phyloP scores from a whole-genome alignment of 2,113 vertebrate species.

The Oostethus manadensis region DNA sequence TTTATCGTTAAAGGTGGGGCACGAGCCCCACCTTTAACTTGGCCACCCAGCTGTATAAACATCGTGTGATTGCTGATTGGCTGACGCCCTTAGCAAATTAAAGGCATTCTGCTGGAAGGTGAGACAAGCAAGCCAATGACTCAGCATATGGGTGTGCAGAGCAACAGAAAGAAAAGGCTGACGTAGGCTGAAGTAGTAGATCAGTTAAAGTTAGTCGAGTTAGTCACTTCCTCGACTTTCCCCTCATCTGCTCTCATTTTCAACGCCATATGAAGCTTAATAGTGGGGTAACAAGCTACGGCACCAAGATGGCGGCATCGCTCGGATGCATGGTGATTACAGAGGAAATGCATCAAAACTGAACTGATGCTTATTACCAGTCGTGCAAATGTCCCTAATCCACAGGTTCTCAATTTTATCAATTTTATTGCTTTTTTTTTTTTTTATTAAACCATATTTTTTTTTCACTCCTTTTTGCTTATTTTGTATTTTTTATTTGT shows the following conservation, averaged over 20 bases:
- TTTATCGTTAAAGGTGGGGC: no score
- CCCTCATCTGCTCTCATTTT: slow-evolving; percentile 7
- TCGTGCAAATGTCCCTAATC: no score
- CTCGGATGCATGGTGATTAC: no score
- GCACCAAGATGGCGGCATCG: no score
- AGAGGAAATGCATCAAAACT: no score
- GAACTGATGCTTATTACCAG: no score
- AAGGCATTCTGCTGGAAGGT: slow-evolving; percentile 15
- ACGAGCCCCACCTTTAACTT: slow-evolving; percentile 41
- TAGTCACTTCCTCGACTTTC: slow-evolving; percentile 41
- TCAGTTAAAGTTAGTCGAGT: slow-evolving; percentile 59
- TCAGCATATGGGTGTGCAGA: slow-evolving; percentile 41
- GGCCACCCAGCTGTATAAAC: slow-evolving; percentile 57
- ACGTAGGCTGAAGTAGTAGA: slow-evolving; percentile 40
- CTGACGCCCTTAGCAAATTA: slow-evolving; percentile 30
- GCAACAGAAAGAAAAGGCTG: slow-evolving; percentile 16
- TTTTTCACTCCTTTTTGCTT: no score
- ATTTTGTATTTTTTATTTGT: no score
- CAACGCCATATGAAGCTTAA: not conserved
- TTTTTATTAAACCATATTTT: no score
- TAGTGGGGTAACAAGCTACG: no score
- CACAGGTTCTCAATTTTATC: no score
- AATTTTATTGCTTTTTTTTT: no score
- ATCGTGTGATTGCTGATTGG: slow-evolving; percentile 24
- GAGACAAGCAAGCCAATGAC: slow-evolving; percentile 37